Evolutionary conservation across 1,140 invertebrate species (phyloP).

Genomic region (Hyposmocoma kahamanoa): DNA sequence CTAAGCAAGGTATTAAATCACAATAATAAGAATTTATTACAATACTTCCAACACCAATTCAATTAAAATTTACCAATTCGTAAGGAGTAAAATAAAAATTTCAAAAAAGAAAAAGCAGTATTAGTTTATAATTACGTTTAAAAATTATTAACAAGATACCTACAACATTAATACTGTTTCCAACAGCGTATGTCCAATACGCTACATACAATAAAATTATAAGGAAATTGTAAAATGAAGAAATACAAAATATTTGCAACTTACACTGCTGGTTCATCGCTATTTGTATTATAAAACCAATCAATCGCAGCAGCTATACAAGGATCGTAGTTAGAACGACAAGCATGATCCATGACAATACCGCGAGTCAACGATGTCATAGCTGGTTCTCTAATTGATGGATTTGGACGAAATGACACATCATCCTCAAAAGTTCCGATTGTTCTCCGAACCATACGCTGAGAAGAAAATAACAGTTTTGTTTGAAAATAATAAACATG

Average conservation of each 20-base stretch:
- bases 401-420: conserved; percentile 37
- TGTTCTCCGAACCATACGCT: conserved; percentile 50
- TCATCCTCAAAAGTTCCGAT: conserved; percentile 37
- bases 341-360: conserved; percentile 59
- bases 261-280: conserved; percentile 30
- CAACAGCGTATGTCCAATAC: background rate
- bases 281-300: conserved; percentile 47
- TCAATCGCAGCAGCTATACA: conserved; percentile 57
- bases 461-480: background rate
- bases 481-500: background rate
- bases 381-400: conserved; percentile 27
- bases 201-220: too few species aligned
- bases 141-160: too few species aligned
- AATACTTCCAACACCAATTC: too few species aligned
- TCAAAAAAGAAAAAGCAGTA: background rate
- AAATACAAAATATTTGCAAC: too few species aligned
- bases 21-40: too few species aligned
- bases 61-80: too few species aligned
- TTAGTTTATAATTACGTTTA: background rate
- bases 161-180: too few species aligned
- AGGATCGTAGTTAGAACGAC: conserved; percentile 38
- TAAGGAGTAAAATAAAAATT: too few species aligned
- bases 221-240: too few species aligned
- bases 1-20: too few species aligned
- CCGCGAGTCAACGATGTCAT: conserved; percentile 47